Evolutionary conservation across 2,113 vertebrate genomes (phyloP), one percentile per base, ranked within the genome.

Genomic region (Acanthisitta chloris): DNA sequence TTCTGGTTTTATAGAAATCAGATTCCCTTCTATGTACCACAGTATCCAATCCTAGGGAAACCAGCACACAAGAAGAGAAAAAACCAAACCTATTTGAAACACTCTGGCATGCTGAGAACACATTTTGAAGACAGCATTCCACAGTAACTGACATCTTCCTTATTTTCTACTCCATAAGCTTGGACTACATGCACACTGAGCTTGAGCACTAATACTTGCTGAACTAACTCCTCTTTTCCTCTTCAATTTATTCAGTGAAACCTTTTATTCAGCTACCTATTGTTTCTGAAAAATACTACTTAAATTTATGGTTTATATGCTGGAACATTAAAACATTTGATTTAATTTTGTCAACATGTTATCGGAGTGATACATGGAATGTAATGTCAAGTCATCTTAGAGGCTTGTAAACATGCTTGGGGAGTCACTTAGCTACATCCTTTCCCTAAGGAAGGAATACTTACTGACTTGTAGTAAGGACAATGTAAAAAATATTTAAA

Each of bases 101-200:
- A 43, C 15, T 78, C 64, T 0, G 55, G 5, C 9, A 12, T 3
- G 4, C 8, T 69, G 42, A 84, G 38, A 83, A 51, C 7, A 33
- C 2, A 4, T 57, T 80, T 54, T 61, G 43, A 66, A 54, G 34
- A 21, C 17, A n/a, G 8, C 12, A 40, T 6, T 55, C 15, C 12
- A 33, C 19, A 26, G 10, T 0, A 61, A 16, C 48, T n/a, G 42
- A 59, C 24, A 79, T 5, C 6, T 54, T 81, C 31, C 21, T 21
- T 33, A 1, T 78, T 71, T 46, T 40, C 34, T 24, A 20, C 54
- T 46, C 6, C 17, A 19, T 6, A 51, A 36, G 6, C 14, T 45
- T 65, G 34, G 10, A 57, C 29, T 12, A 17, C 0, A 0, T 1
- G 5, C 17, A 11, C 46, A 48, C 16, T 19, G 29, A 52, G 34